A percentile compares a stretch with the other conserved stretches of the same genome.
These are phyloP conservation scores for Teleogryllus occipitalis DNA, from an alignment of 1,140 invertebrate species.

Conservation along the genomic window DNA sequence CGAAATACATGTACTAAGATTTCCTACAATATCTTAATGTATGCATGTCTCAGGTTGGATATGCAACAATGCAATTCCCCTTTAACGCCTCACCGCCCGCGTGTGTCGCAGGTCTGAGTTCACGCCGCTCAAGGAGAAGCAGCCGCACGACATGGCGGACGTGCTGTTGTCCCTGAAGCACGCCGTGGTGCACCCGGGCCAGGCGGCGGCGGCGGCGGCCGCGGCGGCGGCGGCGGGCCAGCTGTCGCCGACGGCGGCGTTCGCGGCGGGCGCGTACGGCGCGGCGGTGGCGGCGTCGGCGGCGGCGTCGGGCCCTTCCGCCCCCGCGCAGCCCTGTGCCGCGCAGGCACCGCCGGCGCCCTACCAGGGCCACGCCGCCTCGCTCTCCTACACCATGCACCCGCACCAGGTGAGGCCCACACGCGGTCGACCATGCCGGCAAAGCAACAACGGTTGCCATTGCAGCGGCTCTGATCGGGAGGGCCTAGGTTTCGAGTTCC, in stretches of 20 bases:
- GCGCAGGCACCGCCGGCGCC: slow-evolving; percentile 18
- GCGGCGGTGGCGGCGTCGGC: slow-evolving; percentile 18
- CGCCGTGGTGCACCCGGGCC: slow-evolving; percentile 72
- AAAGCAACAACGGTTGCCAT: too few species aligned
- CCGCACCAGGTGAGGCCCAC: slow-evolving; percentile 34
- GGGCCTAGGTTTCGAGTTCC: too few species aligned
- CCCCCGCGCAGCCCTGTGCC: slow-evolving; percentile 18
- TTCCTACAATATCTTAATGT: too few species aligned
- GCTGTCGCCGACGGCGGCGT: slow-evolving; percentile 26
- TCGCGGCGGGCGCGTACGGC: slow-evolving; percentile 22
- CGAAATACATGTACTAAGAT: too few species aligned
- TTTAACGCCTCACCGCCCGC: too few species aligned
- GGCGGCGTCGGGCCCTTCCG: slow-evolving; percentile 24
- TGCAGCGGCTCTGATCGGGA: too few species aligned
- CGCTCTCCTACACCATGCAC: slow-evolving; percentile 43
- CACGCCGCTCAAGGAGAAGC: slow-evolving; percentile 22
- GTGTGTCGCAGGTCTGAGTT: slow-evolving; percentile 16
- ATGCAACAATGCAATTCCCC: too few species aligned
- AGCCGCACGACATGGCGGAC: slow-evolving; percentile 60
- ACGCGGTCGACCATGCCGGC: not conserved
- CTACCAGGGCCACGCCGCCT: slow-evolving; percentile 33
- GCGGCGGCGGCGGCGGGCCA: slow-evolving; percentile 27
- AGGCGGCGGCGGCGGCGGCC: slow-evolving; percentile 30
- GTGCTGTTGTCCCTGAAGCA: slow-evolving; percentile 79
- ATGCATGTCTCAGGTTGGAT: too few species aligned